Base-by-base conservation (phyloP, 2,113 vertebrate genomes). In the Marmota monax region DNA sequence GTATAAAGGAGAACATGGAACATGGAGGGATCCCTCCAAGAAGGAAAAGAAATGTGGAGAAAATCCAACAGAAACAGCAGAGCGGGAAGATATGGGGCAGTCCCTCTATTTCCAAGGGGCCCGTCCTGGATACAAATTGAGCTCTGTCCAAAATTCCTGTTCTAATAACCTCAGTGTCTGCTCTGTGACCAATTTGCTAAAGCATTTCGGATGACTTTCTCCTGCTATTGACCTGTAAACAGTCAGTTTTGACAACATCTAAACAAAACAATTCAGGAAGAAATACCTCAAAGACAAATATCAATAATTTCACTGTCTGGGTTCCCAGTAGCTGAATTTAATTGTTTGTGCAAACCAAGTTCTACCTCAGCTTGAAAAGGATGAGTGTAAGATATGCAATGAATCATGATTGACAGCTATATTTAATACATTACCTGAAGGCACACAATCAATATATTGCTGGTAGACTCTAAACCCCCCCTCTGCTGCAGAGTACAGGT, bases 191-290 rank as follows among this genome's bases (percentile, higher is more conserved):
- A 73, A 51, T 63, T 65, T 53, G 17, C 63, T 61, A 7, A 91
- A 70, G 9, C 13, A 0, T 29, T 69, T 69, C 48, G 48, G n/a
- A 48, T 56, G 34, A 73, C 29, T 65, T 85, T 88, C 42, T 61
- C 51, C 73, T 70, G 67, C n/a, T 25, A 84, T 39, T 79, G 61
- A 63, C 67, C 9, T 82, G 32, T 56, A 29, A 90, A 80, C 56
- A 45, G 65, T 80, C 72, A 88, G 63, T 48, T 34, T 39, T 92
- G 37, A 94, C 25, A 45, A 63, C 45, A 88, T 58, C 95, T 45
- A 67, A 58, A 87, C 56, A 84, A 89, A 96, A 86, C 32, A 29
- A 79, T 34, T 61, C 17, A 84, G 34, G 61, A 97, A 96, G 65
- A 78, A 96, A 87, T 32, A 80, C n/a, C 3, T 10, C 18, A 37